These are phyloP conservation scores for Cossypha dichroa DNA, from an alignment of 2,797 vertebrate species.

Conservation along the genomic window DNA sequence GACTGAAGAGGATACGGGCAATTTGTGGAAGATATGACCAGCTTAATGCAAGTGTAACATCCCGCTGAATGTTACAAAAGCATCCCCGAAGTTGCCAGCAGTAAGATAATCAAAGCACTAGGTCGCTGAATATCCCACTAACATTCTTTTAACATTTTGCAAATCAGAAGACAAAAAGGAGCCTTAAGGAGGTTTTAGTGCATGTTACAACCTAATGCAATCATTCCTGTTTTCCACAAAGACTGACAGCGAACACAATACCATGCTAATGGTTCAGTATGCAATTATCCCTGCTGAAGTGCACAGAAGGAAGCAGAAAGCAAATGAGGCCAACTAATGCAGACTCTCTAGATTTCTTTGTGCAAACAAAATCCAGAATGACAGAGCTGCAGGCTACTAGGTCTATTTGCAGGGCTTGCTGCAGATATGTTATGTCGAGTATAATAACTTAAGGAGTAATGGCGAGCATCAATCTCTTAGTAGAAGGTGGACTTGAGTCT, in stretches of 20 bases:
- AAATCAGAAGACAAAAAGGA: neutral
- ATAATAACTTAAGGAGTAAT: neutral
- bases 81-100: neutral
- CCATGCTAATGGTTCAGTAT: neutral
- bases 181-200: slow-evolving; percentile 1
- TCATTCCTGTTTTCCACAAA: slow-evolving; percentile 32
- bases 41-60: neutral
- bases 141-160: neutral
- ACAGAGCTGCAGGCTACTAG: slow-evolving; percentile 59
- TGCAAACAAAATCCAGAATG: slow-evolving; percentile 59
- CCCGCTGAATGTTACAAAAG: neutral
- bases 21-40: neutral
- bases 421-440: neutral
- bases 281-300: slow-evolving; percentile 42
- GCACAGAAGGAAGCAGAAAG: slow-evolving; percentile 51
- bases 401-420: slow-evolving; percentile 21
- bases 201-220: slow-evolving; percentile 7
- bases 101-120: neutral
- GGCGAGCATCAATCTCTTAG: neutral
- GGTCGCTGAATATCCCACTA: neutral
- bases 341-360: slow-evolving; percentile 16
- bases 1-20: neutral
- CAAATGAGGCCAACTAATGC: slow-evolving; percentile 47
- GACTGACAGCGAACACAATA: slow-evolving; percentile 31
- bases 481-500: neutral